phyloP scores from a whole-genome alignment of 2,888 invertebrate genomes.

The Pseudolycoriella hygida region DNA sequence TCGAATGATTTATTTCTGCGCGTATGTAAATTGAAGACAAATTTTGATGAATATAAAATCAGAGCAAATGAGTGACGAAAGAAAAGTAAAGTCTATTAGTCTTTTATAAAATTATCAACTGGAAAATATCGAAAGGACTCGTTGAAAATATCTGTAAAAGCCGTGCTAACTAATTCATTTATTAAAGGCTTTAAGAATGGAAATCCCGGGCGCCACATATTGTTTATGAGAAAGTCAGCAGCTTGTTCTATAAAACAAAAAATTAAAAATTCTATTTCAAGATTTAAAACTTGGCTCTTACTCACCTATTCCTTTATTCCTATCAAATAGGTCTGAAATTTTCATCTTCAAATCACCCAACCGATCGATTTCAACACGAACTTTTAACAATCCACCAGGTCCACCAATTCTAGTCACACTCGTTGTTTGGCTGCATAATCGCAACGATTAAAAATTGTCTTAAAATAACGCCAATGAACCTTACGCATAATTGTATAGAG shows the following conservation, averaged over 20 bases:
- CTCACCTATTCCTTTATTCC: slow-evolving; percentile 44
- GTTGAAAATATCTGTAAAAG: slow-evolving; percentile 68
- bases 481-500: slow-evolving; percentile 43
- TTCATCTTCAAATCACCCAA: slow-evolving; percentile 64
- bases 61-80: no score
- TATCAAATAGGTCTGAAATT: slow-evolving; percentile 51
- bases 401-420: slow-evolving; percentile 28
- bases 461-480: background rate
- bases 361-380: slow-evolving; percentile 52
- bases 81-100: no score
- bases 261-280: no score
- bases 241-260: slow-evolving; percentile 37
- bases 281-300: no score
- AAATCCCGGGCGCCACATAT: slow-evolving; percentile 65
- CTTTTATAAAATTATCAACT: slow-evolving; percentile 41
- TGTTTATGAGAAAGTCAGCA: slow-evolving; percentile 60
- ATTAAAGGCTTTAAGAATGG: slow-evolving; percentile 56
- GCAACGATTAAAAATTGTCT: slow-evolving; percentile 1
- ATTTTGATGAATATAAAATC: no score
- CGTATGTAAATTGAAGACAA: no score
- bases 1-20: no score
- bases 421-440: slow-evolving; percentile 28
- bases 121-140: slow-evolving; percentile 58
- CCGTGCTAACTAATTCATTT: slow-evolving; percentile 66
- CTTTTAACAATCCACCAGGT: slow-evolving; percentile 33